Evolutionary conservation across 2,888 invertebrate genomes (phyloP).

Genomic region (Choristoneura rosaceana): DNA sequence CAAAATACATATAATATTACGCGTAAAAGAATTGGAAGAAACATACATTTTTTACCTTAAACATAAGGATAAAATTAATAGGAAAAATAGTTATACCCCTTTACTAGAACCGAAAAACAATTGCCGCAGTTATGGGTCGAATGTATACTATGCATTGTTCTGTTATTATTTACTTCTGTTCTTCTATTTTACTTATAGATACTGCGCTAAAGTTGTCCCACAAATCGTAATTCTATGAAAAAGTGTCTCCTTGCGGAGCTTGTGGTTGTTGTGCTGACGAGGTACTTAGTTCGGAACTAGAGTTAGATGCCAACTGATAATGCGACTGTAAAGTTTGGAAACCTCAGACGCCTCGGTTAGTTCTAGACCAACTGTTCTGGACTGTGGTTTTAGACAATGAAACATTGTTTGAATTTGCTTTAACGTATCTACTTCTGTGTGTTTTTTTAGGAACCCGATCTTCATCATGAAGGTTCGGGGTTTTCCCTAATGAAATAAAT

Average conservation of each 20-base stretch:
- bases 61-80: too few species aligned
- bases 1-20: too few species aligned
- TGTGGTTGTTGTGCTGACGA: not conserved
- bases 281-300: conserved; percentile 8
- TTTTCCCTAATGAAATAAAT: too few species aligned
- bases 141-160: too few species aligned
- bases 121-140: too few species aligned
- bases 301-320: conserved; percentile 22
- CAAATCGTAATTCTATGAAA: not conserved
- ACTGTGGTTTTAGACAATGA: conserved; percentile 23
- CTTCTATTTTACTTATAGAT: too few species aligned
- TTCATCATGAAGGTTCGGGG: not conserved
- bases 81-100: not conserved
- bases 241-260: not conserved
- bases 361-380: not conserved
- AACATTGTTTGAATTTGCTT: conserved; percentile 4
- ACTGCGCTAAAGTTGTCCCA: not conserved
- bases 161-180: too few species aligned
- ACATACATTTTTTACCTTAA: too few species aligned
- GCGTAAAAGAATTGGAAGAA: too few species aligned
- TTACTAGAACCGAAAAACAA: too few species aligned
- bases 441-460: conserved; percentile 11
- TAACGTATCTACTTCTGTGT: conserved; percentile 4
- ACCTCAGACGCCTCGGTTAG: conserved; percentile 28
- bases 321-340: conserved; percentile 34